A percentile compares a stretch with the other conserved stretches of the same genome.
phyloP scores from a whole-genome alignment of 1,140 invertebrate genomes.

The Conus ventricosus region DNA sequence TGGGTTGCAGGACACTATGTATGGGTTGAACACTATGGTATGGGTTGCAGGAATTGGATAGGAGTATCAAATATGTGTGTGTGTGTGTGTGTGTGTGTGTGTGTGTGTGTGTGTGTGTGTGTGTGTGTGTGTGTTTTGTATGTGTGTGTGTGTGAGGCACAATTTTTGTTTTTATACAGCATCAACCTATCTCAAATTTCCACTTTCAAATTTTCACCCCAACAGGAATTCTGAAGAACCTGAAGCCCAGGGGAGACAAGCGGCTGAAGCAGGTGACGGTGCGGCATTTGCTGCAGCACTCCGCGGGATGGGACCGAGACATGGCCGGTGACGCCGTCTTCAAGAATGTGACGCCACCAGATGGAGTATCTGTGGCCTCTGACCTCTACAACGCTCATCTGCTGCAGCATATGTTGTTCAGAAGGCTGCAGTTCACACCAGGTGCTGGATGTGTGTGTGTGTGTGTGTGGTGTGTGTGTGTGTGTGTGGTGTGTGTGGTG shows the following conservation, averaged over 20 bases:
- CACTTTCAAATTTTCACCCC: background rate
- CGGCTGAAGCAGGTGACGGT: constrained; percentile 58
- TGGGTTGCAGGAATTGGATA: too few species aligned
- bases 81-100: too few species aligned
- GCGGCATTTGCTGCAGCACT: constrained; percentile 64
- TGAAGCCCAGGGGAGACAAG: constrained; percentile 53
- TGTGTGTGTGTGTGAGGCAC: too few species aligned
- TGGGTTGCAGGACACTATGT: too few species aligned
- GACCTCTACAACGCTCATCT: constrained; percentile 45
- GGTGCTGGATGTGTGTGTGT: constrained; percentile 43
- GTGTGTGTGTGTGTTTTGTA: too few species aligned
- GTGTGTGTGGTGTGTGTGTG: background rate
- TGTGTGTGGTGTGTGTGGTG: too few species aligned
- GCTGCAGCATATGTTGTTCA: constrained; percentile 57
- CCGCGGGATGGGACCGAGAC: constrained; percentile 66
- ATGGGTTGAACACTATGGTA: too few species aligned
- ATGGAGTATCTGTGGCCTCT: constrained; percentile 26
- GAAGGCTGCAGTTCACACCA: constrained; percentile 64
- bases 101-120: too few species aligned
- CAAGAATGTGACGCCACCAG: constrained; percentile 36
- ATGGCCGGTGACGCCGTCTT: constrained; percentile 61
- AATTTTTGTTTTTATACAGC: too few species aligned
- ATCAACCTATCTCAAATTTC: too few species aligned
- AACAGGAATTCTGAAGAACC: constrained; percentile 47
- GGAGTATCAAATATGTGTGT: too few species aligned